Percentiles rank a stretch among this genome's conserved stretches.
Conservation (phyloP, 2,888 invertebrate species). For the Apeira syringaria region DNA sequence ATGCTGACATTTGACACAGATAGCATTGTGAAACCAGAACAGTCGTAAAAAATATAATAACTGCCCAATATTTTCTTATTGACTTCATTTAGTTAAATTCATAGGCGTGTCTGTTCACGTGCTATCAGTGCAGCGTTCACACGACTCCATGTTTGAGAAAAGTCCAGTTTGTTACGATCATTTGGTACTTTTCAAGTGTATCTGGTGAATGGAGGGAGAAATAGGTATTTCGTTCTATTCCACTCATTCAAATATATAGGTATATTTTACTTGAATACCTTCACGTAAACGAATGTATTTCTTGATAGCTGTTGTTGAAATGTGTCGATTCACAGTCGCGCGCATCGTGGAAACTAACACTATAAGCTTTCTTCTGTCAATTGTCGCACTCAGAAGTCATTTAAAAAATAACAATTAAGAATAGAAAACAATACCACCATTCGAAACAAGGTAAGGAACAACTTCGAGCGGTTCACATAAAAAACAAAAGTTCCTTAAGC, state of each 20-base stretch:
- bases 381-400: constrained; percentile 3
- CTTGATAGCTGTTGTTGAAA: too few relatives aligned
- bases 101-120: constrained; percentile 22
- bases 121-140: constrained; percentile 29
- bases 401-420: constrained; percentile 12
- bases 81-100: constrained; percentile 26
- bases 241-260: constrained; percentile 1
- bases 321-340: too few relatives aligned
- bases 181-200: constrained; percentile 8
- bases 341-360: too few relatives aligned
- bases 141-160: constrained; percentile 16
- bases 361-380: not conserved
- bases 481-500: constrained; percentile 43
- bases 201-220: not conserved
- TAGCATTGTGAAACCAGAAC: constrained; percentile 31
- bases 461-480: constrained; percentile 27
- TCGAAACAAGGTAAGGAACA: constrained; percentile 19
- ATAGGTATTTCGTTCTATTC: not conserved
- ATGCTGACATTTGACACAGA: constrained; percentile 38
- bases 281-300: too few relatives aligned
- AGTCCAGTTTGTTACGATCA: constrained; percentile 13
- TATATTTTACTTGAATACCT: too few relatives aligned
- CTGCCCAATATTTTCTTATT: constrained; percentile 29
- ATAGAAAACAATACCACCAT: constrained; percentile 20
- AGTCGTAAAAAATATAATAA: constrained; percentile 28